Conservation (phyloP, 2,888 invertebrate genomes). For the Adela reaumurella region DNA sequence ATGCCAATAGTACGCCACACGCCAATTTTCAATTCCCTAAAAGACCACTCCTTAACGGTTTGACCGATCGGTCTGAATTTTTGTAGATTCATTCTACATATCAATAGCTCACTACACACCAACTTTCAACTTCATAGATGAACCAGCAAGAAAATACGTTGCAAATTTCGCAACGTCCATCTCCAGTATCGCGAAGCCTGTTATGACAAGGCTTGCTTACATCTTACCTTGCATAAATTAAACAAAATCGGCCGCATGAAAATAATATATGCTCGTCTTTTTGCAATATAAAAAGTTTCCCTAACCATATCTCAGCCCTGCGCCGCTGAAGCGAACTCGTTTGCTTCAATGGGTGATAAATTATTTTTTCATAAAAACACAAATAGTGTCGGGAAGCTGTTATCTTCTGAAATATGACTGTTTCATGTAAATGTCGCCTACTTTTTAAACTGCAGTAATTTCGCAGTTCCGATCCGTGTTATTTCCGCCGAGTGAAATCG, state of each 20-base stretch:
- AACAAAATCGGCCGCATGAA: neutral
- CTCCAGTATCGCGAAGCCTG: too few species aligned
- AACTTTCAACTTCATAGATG: too few species aligned
- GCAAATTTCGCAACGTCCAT: too few species aligned
- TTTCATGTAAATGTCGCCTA: conserved; percentile 53
- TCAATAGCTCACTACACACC: too few species aligned
- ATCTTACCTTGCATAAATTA: neutral
- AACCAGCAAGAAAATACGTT: too few species aligned
- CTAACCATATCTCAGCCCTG: neutral
- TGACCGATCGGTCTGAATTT: too few species aligned
- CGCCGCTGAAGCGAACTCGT: neutral
- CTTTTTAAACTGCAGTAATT: conserved; percentile 55
- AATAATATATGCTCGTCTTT: neutral
- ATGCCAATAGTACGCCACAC: too few species aligned
- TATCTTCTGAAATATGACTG: conserved; percentile 45
- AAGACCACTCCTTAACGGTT: too few species aligned
- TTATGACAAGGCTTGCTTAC: too few species aligned
- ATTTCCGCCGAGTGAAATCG: too few species aligned
- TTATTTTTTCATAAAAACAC: neutral
- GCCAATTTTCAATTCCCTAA: too few species aligned
- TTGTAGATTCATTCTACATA: too few species aligned
- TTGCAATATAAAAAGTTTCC: neutral
- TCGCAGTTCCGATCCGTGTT: conserved; percentile 38
- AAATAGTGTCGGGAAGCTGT: neutral
- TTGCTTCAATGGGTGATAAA: neutral